Evolutionary conservation across 2,888 invertebrate species (phyloP).

Genomic region (Lepidonotus clava): DNA sequence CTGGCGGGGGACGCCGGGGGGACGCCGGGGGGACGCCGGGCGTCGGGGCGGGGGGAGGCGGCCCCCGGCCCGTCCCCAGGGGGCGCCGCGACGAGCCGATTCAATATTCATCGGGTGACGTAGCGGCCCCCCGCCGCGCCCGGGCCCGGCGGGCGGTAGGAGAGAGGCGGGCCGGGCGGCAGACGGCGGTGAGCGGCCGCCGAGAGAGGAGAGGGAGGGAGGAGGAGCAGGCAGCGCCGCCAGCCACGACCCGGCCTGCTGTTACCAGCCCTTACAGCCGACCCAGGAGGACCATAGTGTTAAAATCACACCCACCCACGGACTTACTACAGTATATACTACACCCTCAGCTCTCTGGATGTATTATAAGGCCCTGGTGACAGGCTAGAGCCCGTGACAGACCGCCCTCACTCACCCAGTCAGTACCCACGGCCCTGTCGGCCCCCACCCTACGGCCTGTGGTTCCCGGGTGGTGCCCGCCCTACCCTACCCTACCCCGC

Average conservation of each 20-base stretch:
- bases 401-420: not conserved
- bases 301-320: not conserved
- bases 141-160: not conserved
- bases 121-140: constrained; percentile 49
- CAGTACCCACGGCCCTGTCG: not conserved
- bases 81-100: constrained; percentile 34
- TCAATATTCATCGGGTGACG: constrained; percentile 55
- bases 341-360: not conserved
- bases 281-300: not conserved
- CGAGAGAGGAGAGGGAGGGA: not conserved
- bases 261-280: not conserved
- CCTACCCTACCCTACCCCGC: not conserved
- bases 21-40: not conserved
- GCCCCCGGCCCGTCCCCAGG: not conserved
- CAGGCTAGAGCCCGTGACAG: not conserved
- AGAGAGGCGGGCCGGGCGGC: not conserved
- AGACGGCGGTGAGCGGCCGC: not conserved
- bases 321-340: not conserved
- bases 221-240: not conserved
- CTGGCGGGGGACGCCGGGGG: not conserved
- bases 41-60: not conserved
- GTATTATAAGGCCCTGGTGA: no score
- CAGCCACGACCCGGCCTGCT: not conserved
- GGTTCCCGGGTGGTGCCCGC: not conserved
- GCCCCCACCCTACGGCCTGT: not conserved